Conservation (phyloP, 2,888 invertebrate genomes). For the Sphecodes monilicornis region DNA sequence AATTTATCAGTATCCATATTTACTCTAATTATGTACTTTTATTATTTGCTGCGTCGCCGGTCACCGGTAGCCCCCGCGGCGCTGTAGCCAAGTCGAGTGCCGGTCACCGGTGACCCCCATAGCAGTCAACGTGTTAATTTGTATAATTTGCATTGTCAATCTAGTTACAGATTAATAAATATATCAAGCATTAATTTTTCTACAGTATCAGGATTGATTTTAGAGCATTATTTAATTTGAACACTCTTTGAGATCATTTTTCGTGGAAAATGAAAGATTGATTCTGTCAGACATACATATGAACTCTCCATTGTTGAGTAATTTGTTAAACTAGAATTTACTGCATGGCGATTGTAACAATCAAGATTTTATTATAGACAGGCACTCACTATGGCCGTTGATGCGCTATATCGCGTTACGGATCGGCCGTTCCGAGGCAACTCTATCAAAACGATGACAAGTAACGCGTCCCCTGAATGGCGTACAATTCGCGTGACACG, state of each 20-base stretch:
- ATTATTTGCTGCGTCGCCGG: too few relatives aligned
- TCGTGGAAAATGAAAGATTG: neutral
- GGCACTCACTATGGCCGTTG: neutral
- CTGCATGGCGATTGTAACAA: neutral
- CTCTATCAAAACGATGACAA: constrained; percentile 1
- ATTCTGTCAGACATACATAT: neutral
- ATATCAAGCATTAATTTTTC: neutral
- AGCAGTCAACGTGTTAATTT: too few relatives aligned
- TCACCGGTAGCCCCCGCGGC: too few relatives aligned
- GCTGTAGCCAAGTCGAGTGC: too few relatives aligned
- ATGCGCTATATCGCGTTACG: neutral
- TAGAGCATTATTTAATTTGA: neutral
- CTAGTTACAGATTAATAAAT: neutral
- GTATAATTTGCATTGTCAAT: too few relatives aligned
- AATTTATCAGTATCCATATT: too few relatives aligned
- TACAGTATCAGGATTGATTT: neutral
- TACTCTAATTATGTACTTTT: too few relatives aligned
- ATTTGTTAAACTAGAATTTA: neutral
- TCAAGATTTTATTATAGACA: neutral
- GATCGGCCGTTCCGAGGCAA: neutral
- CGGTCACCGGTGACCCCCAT: too few relatives aligned
- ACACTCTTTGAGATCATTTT: neutral
- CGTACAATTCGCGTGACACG: constrained; percentile 23
- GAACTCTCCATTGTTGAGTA: neutral
- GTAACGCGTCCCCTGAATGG: constrained; percentile 40